phyloP scores from a whole-genome alignment of 2,113 vertebrate genomes.

The Panthera uncia region DNA sequence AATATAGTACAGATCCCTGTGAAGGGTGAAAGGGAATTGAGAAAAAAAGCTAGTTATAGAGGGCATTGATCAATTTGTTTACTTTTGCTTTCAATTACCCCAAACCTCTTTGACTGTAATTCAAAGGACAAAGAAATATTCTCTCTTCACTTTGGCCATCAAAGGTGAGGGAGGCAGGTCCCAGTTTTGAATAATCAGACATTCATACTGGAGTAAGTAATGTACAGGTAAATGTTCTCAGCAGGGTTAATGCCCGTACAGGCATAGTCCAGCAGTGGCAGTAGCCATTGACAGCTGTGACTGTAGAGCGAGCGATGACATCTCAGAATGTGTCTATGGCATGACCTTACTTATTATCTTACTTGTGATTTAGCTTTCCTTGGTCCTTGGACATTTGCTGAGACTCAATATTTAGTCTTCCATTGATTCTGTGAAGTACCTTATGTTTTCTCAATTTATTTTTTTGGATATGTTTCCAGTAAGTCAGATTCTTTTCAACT shows the following conservation, averaged over 20 bases:
- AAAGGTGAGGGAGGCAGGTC: background rate
- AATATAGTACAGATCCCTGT: background rate
- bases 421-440: background rate
- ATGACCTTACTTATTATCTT: background rate
- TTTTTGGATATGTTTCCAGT: background rate
- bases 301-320: background rate
- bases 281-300: background rate
- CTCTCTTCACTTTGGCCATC: accelerated
- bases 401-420: background rate
- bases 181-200: background rate
- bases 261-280: background rate
- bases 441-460: background rate
- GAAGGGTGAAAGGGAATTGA: background rate
- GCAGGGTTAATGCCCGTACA: background rate
- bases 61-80: background rate
- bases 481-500: background rate
- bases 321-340: background rate
- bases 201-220: background rate
- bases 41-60: background rate
- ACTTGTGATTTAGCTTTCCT: background rate
- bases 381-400: background rate
- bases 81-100: background rate
- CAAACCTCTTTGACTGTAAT: background rate
- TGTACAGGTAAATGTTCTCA: background rate
- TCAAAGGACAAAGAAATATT: background rate